phyloP scores from a whole-genome alignment of 2,888 invertebrate species.

The Nemotelus pantherinus region DNA sequence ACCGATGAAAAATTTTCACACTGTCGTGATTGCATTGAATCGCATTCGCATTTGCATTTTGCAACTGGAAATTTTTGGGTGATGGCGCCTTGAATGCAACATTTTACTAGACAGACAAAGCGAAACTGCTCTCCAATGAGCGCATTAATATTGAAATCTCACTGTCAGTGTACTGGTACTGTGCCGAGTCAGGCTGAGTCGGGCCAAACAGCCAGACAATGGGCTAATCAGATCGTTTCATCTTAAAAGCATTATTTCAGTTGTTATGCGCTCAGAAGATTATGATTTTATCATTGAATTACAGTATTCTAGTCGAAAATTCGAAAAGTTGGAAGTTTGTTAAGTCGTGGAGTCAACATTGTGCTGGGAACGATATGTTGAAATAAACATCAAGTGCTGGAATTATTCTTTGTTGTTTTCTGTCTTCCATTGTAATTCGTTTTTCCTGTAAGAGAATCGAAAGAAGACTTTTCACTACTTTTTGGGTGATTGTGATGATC shows the following conservation, averaged over 20 bases:
- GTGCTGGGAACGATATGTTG: too few relatives aligned
- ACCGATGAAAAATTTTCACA: conserved; percentile 27
- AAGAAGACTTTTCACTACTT: too few relatives aligned
- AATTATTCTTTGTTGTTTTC: too few relatives aligned
- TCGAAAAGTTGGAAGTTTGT: too few relatives aligned
- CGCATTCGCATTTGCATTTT: conserved; percentile 17
- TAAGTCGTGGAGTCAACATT: too few relatives aligned
- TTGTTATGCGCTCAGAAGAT: conserved; percentile 9
- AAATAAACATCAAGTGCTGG: too few relatives aligned
- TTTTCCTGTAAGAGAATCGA: too few relatives aligned
- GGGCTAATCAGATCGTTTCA: conserved; percentile 6
- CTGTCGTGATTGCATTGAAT: conserved; percentile 32
- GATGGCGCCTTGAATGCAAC: neutral
- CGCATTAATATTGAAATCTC: conserved; percentile 29
- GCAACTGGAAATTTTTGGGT: neutral
- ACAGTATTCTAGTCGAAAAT: neutral
- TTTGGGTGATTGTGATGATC: too few relatives aligned
- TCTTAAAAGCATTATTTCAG: neutral
- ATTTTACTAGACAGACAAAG: neutral
- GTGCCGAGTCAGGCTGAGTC: neutral
- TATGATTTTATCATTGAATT: conserved; percentile 16
- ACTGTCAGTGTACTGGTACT: neutral
- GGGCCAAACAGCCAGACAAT: neutral
- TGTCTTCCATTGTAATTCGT: too few relatives aligned
- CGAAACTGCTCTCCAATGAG: neutral